Percentiles rank a stretch among this genome's conserved stretches.
phyloP scores from a whole-genome alignment of 2,113 vertebrate genomes.

The Phylloscopus trochilus region DNA sequence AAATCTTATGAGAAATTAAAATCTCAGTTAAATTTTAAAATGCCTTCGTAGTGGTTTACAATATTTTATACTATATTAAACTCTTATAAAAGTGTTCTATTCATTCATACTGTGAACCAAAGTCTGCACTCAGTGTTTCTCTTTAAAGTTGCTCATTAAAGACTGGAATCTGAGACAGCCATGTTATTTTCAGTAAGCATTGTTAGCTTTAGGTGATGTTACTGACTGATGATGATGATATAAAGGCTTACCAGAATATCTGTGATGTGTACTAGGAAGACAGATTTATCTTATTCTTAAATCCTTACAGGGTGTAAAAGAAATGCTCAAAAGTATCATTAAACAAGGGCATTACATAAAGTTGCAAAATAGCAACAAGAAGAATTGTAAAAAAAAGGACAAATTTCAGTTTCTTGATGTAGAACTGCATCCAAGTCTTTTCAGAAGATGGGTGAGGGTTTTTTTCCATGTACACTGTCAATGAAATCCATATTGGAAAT shows the following conservation, averaged over 20 bases:
- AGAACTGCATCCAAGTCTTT: background rate
- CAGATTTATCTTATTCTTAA: background rate
- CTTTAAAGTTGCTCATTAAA: background rate
- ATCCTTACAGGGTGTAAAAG: background rate
- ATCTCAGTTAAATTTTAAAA: background rate
- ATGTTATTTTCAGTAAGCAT: background rate
- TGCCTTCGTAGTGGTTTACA: background rate
- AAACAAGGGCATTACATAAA: background rate
- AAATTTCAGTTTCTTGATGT: background rate
- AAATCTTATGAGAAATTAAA: background rate
- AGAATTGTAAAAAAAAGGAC: background rate
- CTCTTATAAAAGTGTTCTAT: background rate
- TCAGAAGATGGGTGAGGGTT: fast-evolving
- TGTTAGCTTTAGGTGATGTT: background rate
- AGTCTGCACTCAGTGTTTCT: background rate
- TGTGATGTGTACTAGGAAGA: background rate
- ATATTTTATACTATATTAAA: background rate
- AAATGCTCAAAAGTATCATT: background rate
- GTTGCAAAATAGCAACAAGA: background rate
- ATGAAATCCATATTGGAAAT: background rate
- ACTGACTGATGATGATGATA: background rate
- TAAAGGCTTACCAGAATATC: background rate
- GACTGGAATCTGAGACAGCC: background rate
- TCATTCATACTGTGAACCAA: background rate
- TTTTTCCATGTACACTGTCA: fast-evolving